Conservation (phyloP, 1,140 invertebrate species). For the Drosophila sproati region DNA sequence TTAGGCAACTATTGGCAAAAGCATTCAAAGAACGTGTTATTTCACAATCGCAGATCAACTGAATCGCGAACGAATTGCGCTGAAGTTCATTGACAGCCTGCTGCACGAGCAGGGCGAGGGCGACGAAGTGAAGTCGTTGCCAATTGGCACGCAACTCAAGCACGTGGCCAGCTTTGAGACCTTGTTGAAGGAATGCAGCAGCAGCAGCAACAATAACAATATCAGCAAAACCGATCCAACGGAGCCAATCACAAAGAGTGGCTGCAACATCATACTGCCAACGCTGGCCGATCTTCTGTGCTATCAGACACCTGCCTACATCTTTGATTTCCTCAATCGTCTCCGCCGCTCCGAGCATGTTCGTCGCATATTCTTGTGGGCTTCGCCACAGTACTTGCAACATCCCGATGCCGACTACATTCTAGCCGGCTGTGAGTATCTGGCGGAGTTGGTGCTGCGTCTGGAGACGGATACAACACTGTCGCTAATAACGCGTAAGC, state of each 20-base stretch:
- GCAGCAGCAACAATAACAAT: constrained; percentile 38
- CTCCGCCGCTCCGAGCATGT: constrained; percentile 66
- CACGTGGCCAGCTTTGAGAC: constrained; percentile 56
- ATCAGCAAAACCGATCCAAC: constrained; percentile 26
- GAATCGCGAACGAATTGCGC: constrained; percentile 75
- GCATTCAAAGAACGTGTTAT: too few species aligned
- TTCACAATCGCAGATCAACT: constrained; percentile 61
- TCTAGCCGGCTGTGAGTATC: constrained; percentile 72
- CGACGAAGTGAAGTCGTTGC: constrained; percentile 52
- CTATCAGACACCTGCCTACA: constrained; percentile 61
- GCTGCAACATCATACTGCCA: constrained; percentile 70
- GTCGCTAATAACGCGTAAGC: constrained; percentile 63
- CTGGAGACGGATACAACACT: constrained; percentile 55
- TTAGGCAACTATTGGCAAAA: background rate
- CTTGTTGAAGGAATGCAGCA: constrained; percentile 52
- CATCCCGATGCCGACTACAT: constrained; percentile 61
- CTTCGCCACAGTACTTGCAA: constrained; percentile 54
- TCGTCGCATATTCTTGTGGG: constrained; percentile 74
- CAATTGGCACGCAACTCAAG: constrained; percentile 55
- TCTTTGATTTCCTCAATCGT: constrained; percentile 67
- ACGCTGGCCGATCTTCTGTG: constrained; percentile 69
- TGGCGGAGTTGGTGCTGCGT: constrained; percentile 69
- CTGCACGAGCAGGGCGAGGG: constrained; percentile 73
- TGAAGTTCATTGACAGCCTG: constrained; percentile 65
- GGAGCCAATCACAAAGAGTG: constrained; percentile 25